Conservation (phyloP, 2,888 invertebrate species). For the Corythucha ciliata region DNA sequence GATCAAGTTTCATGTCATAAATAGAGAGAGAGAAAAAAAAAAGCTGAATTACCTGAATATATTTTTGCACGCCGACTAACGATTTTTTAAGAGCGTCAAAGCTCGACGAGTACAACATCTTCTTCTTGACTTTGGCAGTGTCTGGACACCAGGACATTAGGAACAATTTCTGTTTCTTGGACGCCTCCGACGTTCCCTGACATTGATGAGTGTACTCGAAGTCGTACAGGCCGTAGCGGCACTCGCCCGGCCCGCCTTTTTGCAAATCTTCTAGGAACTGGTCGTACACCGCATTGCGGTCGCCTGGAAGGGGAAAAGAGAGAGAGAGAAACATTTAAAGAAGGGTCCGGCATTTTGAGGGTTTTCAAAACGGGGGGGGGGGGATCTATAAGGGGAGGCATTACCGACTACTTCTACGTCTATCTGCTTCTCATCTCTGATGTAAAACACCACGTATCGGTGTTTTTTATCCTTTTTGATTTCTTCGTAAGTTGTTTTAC, state of each 20-base stretch:
- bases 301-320: constrained; percentile 40
- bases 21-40: not conserved
- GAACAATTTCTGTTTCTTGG: constrained; percentile 96
- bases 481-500: constrained; percentile 91
- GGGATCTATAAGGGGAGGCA: constrained; percentile 19
- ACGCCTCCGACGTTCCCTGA: constrained; percentile 92
- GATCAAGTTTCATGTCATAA: not conserved
- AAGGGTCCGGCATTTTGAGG: too few relatives aligned
- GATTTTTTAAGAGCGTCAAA: constrained; percentile 97
- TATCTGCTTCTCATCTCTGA: constrained; percentile 92
- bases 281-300: constrained; percentile 84
- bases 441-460: constrained; percentile 92
- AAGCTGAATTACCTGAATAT: constrained; percentile 57
- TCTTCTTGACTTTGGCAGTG: constrained; percentile 82
- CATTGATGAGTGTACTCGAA: constrained; percentile 97
- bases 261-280: constrained; percentile 89
- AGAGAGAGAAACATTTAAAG: not conserved
- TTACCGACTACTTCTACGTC: constrained; percentile 82
- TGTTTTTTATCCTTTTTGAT: constrained; percentile 97
- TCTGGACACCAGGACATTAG: constrained; percentile 99
- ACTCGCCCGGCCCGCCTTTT: constrained; percentile 82
- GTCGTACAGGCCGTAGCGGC: constrained; percentile 96
- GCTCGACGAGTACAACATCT: constrained; percentile 80
- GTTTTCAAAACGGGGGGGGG: not conserved
- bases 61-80: constrained; percentile 92